Base-by-base conservation (phyloP, 1,140 invertebrate species). In the Protaetia brevitarsis region DNA sequence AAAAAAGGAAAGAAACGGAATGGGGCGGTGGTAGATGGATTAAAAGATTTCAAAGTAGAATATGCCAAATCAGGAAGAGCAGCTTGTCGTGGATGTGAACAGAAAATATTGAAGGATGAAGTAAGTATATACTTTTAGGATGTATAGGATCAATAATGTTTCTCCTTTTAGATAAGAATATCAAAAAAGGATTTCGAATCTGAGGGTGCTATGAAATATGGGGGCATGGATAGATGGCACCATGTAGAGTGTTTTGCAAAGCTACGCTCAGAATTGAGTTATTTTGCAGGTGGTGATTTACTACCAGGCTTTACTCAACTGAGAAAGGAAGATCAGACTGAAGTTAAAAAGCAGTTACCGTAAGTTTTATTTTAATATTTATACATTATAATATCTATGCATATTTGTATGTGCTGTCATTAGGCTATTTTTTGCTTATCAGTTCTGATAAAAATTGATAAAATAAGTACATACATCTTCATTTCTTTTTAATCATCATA, bases 181-280 rank as follows among this genome's bases (percentile, higher is more conserved):
- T 87, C 89, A 5, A 96, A 95, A 79, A 92, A 91, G 72, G 93
- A 95, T 72, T 96, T 84, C 81, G 90, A 95, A 61, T 90, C 87
- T 67, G 89, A 93, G 69, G 81, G 89, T 41, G 92, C 88, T 0
- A 85, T 82, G 71, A 89, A 87, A 77, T 95, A 88, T 81, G 94
- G 94, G 11, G 90, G 89, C 0, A 81, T 90, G 69, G 86, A 91
- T 68, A 78, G 87, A 23, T 98, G 95, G 95, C 88, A 97, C 80
- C 96, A 99, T 81, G 79, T 96, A 7, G 89, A 94, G 66, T 99
- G 97, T 79, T 99, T 99, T 83, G 87, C 85, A 6, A 86, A 93
- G 72, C 76, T 88, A n/a, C 79, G 92, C 51, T 80, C 85, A 66
- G 87, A 93, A 59, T 75, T 96, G 2, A 83, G 88, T 31, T 98